Evolutionary conservation across 2,888 invertebrate genomes (phyloP), one percentile per base, ranked within the genome.

Genomic region (Thecocarcelia acutangulata): DNA sequence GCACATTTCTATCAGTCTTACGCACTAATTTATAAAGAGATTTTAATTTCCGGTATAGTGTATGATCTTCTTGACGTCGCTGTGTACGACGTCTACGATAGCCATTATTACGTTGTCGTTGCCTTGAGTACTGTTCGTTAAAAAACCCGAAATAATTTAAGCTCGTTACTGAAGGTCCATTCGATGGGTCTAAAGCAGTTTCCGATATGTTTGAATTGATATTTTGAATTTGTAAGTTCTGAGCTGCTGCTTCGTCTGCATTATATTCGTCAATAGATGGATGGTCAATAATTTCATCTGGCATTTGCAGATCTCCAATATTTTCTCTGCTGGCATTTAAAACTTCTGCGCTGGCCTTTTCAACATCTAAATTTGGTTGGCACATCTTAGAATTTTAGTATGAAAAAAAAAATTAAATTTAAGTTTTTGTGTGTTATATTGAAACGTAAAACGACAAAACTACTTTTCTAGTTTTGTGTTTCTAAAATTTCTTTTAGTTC

Each of bases 331-430:
- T 68, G 15, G 40, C 54, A 61, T 68, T 76, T 56, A 61, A 40
- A 48, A 48, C 28, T 56, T 80, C 64, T 9, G 54, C 54, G 28
- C 13, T 40, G 9, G 46, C 28, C 19, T 33, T 54, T 37, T 59
- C 44, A 12, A 17, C 24, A 28, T 19, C 11, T n/a, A 46, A 72
- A 68, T 70, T 56, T 42, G 54, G 59, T 13, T 48, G 70, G 9
- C 80, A 80, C 80, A 80, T 80, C 46, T 68, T 46, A 8, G 40
- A 72, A 72, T 69, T 72, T 66, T 12, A 37, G 19, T 56, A 50
- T n/a, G n/a, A n/a, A 21, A 19, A 61, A 11, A 21, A 28, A 12
- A 9, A 24, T 2, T 40, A 3, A 64, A 12, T 40, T 19, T 24
- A 1, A 19, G 11, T 21, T 33, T 19, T 12, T 24, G 13, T 28